These are phyloP conservation scores for Clarias fuscus DNA, from an alignment of 2,797 vertebrate genomes.

Conservation along the genomic window DNA sequence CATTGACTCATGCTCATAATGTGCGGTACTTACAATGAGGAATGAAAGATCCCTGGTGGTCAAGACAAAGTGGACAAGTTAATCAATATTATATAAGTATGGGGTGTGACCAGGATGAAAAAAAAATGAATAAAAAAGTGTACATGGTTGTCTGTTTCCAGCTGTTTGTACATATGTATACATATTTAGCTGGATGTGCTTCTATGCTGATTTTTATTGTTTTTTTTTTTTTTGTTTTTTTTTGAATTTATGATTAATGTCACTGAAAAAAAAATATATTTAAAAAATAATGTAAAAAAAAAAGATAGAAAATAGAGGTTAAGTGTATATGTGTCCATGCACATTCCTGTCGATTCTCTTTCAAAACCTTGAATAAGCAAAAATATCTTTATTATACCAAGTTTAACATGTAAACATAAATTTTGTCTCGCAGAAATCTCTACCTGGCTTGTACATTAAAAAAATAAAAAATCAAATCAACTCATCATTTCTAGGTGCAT, in stretches of 20 bases:
- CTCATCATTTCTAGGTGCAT: slow-evolving; percentile 36
- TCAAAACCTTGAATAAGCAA: background rate
- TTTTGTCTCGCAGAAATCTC: too few relatives aligned
- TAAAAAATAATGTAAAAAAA: too few relatives aligned
- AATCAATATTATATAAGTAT: slow-evolving; percentile 49
- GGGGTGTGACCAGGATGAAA: slow-evolving; percentile 7
- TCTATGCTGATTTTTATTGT: background rate
- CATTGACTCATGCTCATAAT: slow-evolving; percentile 36
- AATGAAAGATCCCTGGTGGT: slow-evolving; percentile 45
- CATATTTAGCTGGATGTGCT: background rate
- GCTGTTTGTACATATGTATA: background rate
- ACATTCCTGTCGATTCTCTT: background rate
- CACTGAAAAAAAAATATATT: background rate
- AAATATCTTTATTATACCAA: background rate
- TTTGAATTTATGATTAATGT: background rate
- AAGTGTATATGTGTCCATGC: background rate
- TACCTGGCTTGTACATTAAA: background rate
- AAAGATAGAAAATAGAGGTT: too few relatives aligned
- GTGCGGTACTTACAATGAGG: slow-evolving; percentile 50
- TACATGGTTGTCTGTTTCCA: background rate
- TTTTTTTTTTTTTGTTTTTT: too few relatives aligned
- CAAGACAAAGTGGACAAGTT: slow-evolving; percentile 53
- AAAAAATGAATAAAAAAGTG: background rate
- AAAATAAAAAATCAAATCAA: background rate
- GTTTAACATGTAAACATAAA: background rate